phyloP scores from a whole-genome alignment of 2,113 vertebrate species.

The Corvus moneduloides region DNA sequence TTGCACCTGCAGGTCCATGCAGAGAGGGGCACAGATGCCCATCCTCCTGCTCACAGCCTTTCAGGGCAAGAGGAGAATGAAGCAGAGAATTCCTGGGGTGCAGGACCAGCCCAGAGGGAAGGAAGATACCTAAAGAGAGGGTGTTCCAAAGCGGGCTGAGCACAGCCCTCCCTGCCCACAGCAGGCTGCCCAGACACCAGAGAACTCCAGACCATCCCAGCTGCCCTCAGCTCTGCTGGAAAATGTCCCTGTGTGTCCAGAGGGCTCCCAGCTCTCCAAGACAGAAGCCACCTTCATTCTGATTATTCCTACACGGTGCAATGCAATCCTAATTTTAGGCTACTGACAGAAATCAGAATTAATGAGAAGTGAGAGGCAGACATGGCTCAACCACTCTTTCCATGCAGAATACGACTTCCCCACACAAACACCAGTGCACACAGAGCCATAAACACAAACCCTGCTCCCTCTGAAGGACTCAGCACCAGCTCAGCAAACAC shows the following conservation, averaged over 20 bases:
- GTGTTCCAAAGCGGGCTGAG: background rate
- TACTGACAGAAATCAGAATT: background rate
- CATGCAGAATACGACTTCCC: background rate
- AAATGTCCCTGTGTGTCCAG: background rate
- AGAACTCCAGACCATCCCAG: background rate
- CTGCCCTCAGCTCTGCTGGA: background rate
- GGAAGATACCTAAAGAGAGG: background rate
- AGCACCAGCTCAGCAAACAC: background rate
- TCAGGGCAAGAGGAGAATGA: background rate
- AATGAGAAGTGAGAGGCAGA: background rate
- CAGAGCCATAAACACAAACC: background rate
- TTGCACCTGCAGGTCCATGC: fast-evolving
- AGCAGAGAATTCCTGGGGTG: background rate
- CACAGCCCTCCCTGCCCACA: background rate
- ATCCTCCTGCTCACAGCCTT: background rate
- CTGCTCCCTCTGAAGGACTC: background rate
- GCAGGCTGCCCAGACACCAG: background rate
- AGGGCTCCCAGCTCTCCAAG: background rate
- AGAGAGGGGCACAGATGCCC: background rate
- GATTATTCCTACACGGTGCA: background rate
- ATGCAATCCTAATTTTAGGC: background rate
- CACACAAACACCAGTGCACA: background rate
- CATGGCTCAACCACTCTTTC: fast-evolving
- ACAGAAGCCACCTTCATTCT: background rate
- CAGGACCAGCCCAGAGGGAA: background rate